phyloP scores from a whole-genome alignment of 2,797 vertebrate species.

The Cryptoprocta ferox region DNA sequence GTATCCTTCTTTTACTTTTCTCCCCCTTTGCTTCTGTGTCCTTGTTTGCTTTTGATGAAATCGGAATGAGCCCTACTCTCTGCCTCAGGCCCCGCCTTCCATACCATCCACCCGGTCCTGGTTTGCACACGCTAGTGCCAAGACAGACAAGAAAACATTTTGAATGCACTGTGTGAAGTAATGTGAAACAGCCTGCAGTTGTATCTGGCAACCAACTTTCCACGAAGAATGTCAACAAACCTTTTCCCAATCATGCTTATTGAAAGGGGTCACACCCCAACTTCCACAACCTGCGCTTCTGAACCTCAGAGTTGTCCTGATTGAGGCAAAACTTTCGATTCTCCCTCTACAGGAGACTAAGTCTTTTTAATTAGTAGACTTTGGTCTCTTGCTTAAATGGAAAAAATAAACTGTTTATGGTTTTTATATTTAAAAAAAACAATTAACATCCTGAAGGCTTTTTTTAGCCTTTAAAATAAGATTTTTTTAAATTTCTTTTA shows the following conservation, averaged over 20 bases:
- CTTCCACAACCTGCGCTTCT: neutral
- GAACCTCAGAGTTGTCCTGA: neutral
- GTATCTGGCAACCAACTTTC: neutral
- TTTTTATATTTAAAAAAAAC: slow-evolving; percentile 1
- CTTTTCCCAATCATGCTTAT: neutral
- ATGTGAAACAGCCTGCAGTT: neutral
- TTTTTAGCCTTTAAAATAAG: neutral
- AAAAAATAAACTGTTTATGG: neutral
- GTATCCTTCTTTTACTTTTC: neutral
- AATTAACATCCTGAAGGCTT: neutral
- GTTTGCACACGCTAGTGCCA: neutral
- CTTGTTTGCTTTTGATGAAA: slow-evolving; percentile 45
- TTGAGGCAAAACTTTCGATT: neutral
- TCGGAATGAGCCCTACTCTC: neutral
- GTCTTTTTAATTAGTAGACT: neutral
- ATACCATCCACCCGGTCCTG: neutral
- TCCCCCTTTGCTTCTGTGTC: slow-evolving; percentile 34
- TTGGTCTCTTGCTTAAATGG: neutral
- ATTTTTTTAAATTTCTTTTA: too few relatives aligned
- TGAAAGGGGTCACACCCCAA: neutral
- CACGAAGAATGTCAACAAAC: neutral
- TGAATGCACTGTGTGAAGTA: neutral
- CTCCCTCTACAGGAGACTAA: neutral
- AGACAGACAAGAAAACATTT: slow-evolving; percentile 15
- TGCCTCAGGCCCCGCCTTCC: neutral